Evolutionary conservation across 2,888 invertebrate genomes (phyloP), one percentile per base, ranked within the genome.

Genomic region (Eulithis testata): DNA sequence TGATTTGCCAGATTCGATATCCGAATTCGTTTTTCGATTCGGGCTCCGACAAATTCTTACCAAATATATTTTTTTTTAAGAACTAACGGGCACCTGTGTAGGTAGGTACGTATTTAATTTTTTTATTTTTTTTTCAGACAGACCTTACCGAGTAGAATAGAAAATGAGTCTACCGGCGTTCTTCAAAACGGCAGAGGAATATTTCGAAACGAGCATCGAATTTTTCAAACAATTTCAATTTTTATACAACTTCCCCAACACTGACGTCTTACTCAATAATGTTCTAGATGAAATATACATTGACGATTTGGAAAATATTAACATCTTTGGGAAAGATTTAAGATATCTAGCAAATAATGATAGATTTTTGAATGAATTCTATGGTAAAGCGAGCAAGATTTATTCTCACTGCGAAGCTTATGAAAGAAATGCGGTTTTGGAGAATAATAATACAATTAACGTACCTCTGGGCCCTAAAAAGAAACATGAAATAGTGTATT

Each of bases 181-280:
- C 9, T 91, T 84, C 63, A 63, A 65, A 7, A 76, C 69, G 0
- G 68, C 84, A 0, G 76, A 82, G 60, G 77, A 90, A 2, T 96
- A 96, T 80, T 95, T 97, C 66, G 75, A 85, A 69, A 90, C 94
- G 53, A 89, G 91, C 40, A 71, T 95, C 2, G 51, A 78, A 1
- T 95, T 96, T 76, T 90, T 97, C 54, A 76, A 92, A 62, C 86
- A 94, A 49, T 93, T 94, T 74, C 90, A 95, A 65, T 95, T 95
- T 94, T 84, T 97, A 45, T 96, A 94, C 78, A 94, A 94, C 65
- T 91, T 88, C 68, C 94, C 95, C 0, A 96, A 96, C 73, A 96
- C 95, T 0, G 92, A 95, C 66, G 90, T 96, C 68, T 81, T 97
- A 36, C 84, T 93, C 0, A 82, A 94, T 44, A 87, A 93, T 36